These are phyloP conservation scores for Anser cygnoides DNA, from an alignment of 2,113 vertebrate species.

Conservation along the genomic window DNA sequence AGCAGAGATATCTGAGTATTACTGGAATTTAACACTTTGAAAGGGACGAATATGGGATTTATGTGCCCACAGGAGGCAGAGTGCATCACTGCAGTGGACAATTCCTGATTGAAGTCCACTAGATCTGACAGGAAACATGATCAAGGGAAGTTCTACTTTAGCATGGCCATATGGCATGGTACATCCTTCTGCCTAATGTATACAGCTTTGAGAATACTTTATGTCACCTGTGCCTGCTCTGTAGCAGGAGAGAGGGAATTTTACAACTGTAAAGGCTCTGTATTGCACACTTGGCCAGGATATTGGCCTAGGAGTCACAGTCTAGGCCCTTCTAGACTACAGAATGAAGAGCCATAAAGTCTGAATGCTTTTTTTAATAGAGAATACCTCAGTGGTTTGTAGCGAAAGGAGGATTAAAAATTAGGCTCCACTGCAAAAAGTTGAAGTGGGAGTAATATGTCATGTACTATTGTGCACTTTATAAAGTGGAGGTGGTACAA, in stretches of 20 bases:
- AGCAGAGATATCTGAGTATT: neutral
- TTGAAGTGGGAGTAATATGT: slow-evolving; percentile 29
- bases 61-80: neutral
- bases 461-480: neutral
- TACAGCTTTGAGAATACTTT: neutral
- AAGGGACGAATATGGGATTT: neutral
- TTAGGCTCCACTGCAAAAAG: neutral
- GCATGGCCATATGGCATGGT: neutral
- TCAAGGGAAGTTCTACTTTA: neutral
- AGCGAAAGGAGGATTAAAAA: neutral
- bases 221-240: neutral
- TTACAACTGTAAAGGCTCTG: neutral
- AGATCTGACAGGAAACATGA: neutral
- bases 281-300: neutral
- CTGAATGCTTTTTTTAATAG: slow-evolving; percentile 1
- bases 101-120: neutral
- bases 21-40: neutral
- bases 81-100: neutral
- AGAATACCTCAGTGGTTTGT: neutral
- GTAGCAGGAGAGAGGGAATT: neutral
- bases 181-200: neutral
- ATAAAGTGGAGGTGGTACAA: slow-evolving; percentile 34
- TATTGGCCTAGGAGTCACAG: neutral
- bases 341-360: neutral
- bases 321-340: neutral